Evolutionary conservation across 2,888 invertebrate genomes (phyloP).

Genomic region (Oligia latruncula): DNA sequence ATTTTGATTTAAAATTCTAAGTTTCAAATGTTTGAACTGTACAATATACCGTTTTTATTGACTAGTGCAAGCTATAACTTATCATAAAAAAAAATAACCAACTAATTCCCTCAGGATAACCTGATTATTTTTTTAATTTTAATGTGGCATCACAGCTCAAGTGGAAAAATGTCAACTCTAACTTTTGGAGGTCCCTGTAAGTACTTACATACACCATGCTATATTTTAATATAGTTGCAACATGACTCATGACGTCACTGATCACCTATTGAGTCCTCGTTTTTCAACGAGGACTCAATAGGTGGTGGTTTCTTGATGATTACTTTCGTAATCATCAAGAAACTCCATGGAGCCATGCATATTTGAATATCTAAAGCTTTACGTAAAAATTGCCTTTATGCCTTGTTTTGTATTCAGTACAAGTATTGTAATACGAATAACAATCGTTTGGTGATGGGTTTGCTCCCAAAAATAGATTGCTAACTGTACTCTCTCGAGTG

Average conservation of each 20-base stretch:
- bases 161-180: too few species aligned
- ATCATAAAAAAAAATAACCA: background rate
- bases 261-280: slow-evolving; percentile 27
- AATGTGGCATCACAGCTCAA: background rate
- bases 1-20: background rate
- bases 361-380: slow-evolving; percentile 41
- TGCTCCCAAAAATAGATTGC: slow-evolving; percentile 19
- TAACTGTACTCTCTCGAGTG: slow-evolving; percentile 19
- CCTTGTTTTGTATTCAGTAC: slow-evolving; percentile 40
- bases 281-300: too few species aligned
- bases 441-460: slow-evolving; percentile 30
- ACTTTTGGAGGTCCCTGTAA: background rate
- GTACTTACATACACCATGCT: background rate
- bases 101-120: background rate
- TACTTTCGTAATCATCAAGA: slow-evolving; percentile 17
- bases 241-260: slow-evolving; percentile 12
- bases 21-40: background rate
- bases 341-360: slow-evolving; percentile 14
- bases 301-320: too few species aligned
- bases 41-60: background rate
- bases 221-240: background rate
- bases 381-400: slow-evolving; percentile 43
- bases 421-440: slow-evolving; percentile 30
- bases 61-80: background rate
- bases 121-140: background rate